Evolutionary conservation across 2,113 vertebrate species (phyloP), one percentile per base, ranked within the genome.

Genomic region (Zosterops lateralis): DNA sequence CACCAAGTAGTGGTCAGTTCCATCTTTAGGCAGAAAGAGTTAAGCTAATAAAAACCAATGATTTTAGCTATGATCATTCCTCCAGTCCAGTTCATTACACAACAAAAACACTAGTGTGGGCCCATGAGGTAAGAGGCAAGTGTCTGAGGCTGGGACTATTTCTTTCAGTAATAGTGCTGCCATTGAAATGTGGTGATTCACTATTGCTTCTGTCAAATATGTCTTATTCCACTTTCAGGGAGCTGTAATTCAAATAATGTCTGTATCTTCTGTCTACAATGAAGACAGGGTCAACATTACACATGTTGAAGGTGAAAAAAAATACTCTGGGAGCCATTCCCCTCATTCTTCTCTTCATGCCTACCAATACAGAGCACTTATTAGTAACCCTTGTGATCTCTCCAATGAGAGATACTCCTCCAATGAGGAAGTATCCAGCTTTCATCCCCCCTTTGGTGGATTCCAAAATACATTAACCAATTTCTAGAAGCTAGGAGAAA

Each of bases 61-160:
- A 51, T 74, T 84, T 71, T 64, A 71, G 15, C 36, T 65, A 40
- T 4, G 8, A 44, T 25, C 19, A 65, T 58, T 84, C n/a, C 22
- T 87, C 38, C 64, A 79, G 44, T 38, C 29, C 44, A 82, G 54
- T 20, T 60, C 50, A 65, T 44, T 42, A 54, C 3, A 71, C 31
- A 84, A 47, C 44, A 71, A 24, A 73, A 60, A 40, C 40, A 57
- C 3, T 2, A 38, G 22, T 1, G 6, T 0, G 0, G 47, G 42
- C 22, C 26, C 20, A 25, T 3, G 7, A 34, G 15, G 47, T 24
- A 53, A 53, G n/a, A 78, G 18, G 5, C 18, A 82, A 78, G 26
- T 17, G 17, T 29, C 48, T 67, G 53, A 82, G n/a, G 22, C 53
- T 72, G 51, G 6, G 65, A 67, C 42, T 28, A 4, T 16, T 76